Base-by-base conservation (phyloP, 2,888 invertebrate species). In the Xanthorhoe spadicearia region DNA sequence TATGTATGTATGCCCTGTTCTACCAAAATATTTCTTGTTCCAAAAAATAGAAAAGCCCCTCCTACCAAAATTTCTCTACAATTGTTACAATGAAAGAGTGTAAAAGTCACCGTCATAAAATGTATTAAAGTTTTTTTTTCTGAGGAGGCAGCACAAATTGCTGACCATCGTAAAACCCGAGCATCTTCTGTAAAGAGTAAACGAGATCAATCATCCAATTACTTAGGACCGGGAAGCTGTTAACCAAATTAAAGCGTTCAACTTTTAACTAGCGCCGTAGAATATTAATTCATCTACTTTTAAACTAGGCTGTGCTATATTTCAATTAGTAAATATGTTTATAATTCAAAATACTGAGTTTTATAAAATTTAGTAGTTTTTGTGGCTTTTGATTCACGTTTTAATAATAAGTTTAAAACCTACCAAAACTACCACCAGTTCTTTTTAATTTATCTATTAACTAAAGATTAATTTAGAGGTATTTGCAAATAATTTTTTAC, bases 161-260 rank as follows among this genome's bases (percentile, higher is more conserved):
- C 57, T 49, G 23, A 10, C 32, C 48, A 32, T 49, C 32, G 7
- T 50, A 18, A 50, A 13, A 50, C 35, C 32, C 35, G 32, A 57
- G 48, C 46, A 56, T 59, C 23, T 48, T 49, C 38, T 28, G 23
- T 46, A 52, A 17, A 32, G 19, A 19, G 50, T 10, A 58, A 58
- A 61, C 50, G 32, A 50, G 58, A 60, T 57, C 52, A 56, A 61
- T 61, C 60, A 59, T 56, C 52, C 59, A 63, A 63, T 67, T 60
- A 64, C 60, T 63, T 32, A 55, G 58, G 43, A 3, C 28, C 56
- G 28, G 62, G 62, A 59, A 55, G 56, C 63, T 57, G 49, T 56
- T 67, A 64, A 60, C 32, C 52, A 57, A 67, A 67, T 67, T 67
- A 63, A 55, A 53, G 57, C 48, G 56, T 32, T 64, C n/a, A 64